These are phyloP conservation scores for Epinotia demarniana DNA, from an alignment of 2,888 invertebrate species.

Conservation along the genomic window DNA sequence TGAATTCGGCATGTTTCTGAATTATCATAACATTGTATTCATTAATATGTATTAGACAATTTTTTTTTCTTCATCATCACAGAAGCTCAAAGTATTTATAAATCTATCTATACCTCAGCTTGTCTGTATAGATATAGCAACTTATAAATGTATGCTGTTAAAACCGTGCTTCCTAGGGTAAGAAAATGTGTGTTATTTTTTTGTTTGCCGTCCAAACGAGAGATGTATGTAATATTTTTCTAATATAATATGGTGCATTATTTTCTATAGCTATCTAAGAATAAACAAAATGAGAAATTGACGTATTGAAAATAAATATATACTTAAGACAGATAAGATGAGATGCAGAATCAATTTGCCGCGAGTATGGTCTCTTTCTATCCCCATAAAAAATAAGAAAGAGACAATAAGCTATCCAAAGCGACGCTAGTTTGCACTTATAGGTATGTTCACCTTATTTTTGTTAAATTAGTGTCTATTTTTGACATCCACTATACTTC, in stretches of 20 bases:
- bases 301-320: neutral
- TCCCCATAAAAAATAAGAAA: no score
- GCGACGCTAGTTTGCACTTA: neutral
- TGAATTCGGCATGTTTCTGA: neutral
- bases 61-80: neutral
- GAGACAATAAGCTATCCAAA: no score
- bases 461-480: neutral
- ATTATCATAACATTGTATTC: neutral
- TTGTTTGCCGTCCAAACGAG: conserved; percentile 38
- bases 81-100: neutral
- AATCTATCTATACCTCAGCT: neutral
- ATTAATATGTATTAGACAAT: neutral
- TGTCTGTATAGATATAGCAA: neutral
- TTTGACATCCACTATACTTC: no score
- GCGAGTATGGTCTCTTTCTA: neutral
- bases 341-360: neutral
- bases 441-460: neutral
- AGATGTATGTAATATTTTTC: conserved; percentile 29
- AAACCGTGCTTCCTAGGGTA: conserved; percentile 18
- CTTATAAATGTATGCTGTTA: neutral
- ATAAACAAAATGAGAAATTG: neutral
- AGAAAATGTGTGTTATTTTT: conserved; percentile 16
- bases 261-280: neutral
- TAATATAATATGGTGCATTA: conserved; percentile 22
- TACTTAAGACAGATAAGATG: no score